Conservation (phyloP, 1,140 invertebrate species). For the Epicauta chinensis region DNA sequence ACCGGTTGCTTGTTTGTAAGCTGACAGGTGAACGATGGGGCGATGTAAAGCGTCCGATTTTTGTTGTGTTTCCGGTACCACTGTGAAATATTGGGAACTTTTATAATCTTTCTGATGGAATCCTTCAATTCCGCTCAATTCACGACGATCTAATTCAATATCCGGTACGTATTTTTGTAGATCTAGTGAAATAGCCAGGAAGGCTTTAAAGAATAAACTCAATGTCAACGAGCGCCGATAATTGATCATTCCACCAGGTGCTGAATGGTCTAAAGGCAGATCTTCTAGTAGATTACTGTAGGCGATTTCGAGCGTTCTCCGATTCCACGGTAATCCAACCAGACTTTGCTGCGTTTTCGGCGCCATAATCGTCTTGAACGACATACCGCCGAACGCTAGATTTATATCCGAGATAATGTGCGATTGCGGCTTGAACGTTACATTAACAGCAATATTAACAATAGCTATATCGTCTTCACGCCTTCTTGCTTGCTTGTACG, state of each 20-base stretch:
- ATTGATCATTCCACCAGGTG: constrained; percentile 85
- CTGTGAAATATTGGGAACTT: constrained; percentile 76
- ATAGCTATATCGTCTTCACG: constrained; percentile 94
- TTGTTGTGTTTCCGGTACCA: constrained; percentile 55
- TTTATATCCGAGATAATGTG: constrained; percentile 56
- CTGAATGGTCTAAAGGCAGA: constrained; percentile 65
- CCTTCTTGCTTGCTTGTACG: constrained; percentile 88
- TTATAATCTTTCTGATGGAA: constrained; percentile 59
- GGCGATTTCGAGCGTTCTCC: constrained; percentile 58
- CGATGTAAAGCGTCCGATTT: constrained; percentile 68
- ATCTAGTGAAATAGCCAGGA: constrained; percentile 58
- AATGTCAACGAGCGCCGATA: constrained; percentile 76
- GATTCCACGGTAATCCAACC: constrained; percentile 65
- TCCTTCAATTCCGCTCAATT: constrained; percentile 50
- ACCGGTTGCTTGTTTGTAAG: constrained; percentile 82
- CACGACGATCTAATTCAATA: constrained; percentile 40
- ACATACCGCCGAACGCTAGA: constrained; percentile 87
- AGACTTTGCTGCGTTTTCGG: constrained; percentile 58
- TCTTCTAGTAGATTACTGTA: constrained; percentile 63
- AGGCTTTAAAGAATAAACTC: constrained; percentile 90
- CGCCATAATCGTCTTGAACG: constrained; percentile 76
- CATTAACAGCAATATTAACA: constrained; percentile 78
- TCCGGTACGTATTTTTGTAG: constrained; percentile 47
- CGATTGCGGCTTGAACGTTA: constrained; percentile 51
- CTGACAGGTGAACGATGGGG: constrained; percentile 75